Evolutionary conservation across 2,888 invertebrate species (phyloP).

Genomic region (Ecdyonurus torrentis): DNA sequence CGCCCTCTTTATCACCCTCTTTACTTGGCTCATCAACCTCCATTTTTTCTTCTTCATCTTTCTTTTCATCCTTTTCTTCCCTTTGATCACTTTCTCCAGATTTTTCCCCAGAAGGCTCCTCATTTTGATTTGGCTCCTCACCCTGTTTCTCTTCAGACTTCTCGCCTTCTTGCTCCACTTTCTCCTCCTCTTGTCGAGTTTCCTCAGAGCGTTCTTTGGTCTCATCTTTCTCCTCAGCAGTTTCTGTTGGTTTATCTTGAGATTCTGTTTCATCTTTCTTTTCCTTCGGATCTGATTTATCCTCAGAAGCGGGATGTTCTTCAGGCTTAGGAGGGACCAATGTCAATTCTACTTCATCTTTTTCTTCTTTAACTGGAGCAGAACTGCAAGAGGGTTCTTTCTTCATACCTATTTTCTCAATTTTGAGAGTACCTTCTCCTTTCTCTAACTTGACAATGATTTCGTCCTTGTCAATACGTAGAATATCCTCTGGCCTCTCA

Average conservation of each 20-base stretch:
- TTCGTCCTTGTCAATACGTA: slow-evolving; percentile 41
- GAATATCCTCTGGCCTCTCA: slow-evolving; percentile 38
- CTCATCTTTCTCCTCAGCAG: slow-evolving; percentile 7
- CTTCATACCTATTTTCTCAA: slow-evolving; percentile 39
- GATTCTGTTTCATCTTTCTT: slow-evolving; percentile 12
- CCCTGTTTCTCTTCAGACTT: neutral
- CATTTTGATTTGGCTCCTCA: neutral
- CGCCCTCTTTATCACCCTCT: slow-evolving; percentile 6
- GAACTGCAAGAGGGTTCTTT: slow-evolving; percentile 25
- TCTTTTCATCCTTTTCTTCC: slow-evolving; percentile 4
- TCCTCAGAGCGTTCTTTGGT: slow-evolving; percentile 10
- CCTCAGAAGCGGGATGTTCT: slow-evolving; percentile 11
- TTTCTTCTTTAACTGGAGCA: slow-evolving; percentile 11
- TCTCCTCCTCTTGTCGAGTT: neutral
- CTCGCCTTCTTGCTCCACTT: neutral
- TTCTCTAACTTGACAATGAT: slow-evolving; percentile 43
- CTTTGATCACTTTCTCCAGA: slow-evolving; percentile 4
- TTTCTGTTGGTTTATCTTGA: slow-evolving; percentile 6
- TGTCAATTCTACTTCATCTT: slow-evolving; percentile 12
- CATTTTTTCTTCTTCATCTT: slow-evolving; percentile 9
- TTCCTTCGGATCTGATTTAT: slow-evolving; percentile 8
- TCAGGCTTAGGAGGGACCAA: slow-evolving; percentile 14
- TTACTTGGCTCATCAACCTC: slow-evolving; percentile 2
- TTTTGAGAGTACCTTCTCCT: slow-evolving; percentile 42
- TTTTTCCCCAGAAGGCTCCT: neutral